phyloP scores from a whole-genome alignment of 2,797 vertebrate species.

The Gallinago solitaria region DNA sequence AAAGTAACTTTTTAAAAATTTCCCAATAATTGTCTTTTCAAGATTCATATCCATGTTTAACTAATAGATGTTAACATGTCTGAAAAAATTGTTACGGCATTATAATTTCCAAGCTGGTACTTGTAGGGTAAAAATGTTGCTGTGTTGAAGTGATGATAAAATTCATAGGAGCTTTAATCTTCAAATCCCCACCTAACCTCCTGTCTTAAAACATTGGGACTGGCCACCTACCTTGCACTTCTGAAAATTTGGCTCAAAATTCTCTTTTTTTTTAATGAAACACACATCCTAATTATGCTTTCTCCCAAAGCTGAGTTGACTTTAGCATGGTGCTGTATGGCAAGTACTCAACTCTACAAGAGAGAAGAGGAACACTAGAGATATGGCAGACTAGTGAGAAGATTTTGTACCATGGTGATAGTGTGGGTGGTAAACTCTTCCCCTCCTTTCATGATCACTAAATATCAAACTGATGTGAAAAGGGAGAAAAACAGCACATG shows the following conservation, averaged over 20 bases:
- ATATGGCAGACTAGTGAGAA: not conserved
- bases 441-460: not conserved
- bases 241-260: not conserved
- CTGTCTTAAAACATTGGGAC: not conserved
- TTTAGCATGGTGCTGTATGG: accelerated
- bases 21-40: not conserved
- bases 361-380: not conserved
- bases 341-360: not conserved
- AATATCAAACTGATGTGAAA: not conserved
- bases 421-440: not conserved
- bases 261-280: not conserved
- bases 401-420: not conserved
- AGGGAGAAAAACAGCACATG: not conserved
- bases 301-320: not conserved
- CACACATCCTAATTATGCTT: not conserved
- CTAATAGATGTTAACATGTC: not conserved
- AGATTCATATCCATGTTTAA: not conserved
- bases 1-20: not conserved
- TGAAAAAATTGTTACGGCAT: not conserved
- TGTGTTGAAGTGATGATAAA: not conserved
- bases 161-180: not conserved
- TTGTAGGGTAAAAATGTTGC: not conserved
- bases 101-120: not conserved
- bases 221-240: not conserved
- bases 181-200: not conserved